A percentile compares a stretch with the other conserved stretches of the same genome.
These are phyloP conservation scores for Papilio glaucus DNA, from an alignment of 1,140 invertebrate species.

Conservation along the genomic window DNA sequence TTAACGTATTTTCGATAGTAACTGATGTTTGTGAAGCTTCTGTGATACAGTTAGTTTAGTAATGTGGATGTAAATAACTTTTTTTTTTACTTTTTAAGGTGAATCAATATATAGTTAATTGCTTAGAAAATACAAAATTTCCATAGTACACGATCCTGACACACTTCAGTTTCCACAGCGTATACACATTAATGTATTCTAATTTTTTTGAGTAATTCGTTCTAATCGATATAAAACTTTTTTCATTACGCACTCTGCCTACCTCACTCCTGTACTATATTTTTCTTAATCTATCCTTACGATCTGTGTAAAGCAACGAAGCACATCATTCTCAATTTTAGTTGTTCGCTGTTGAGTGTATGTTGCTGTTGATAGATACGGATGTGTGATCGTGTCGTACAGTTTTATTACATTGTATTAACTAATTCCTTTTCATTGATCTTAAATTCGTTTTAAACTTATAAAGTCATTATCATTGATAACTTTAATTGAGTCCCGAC, in stretches of 20 bases:
- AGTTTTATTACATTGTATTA: too few relatives aligned
- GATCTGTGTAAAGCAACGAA: too few relatives aligned
- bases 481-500: neutral
- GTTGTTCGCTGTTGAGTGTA: too few relatives aligned
- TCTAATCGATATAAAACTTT: neutral
- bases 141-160: too few relatives aligned
- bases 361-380: too few relatives aligned
- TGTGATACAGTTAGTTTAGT: slow-evolving; percentile 6
- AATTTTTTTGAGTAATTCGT: neutral
- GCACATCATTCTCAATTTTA: too few relatives aligned
- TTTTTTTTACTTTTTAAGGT: neutral
- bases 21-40: neutral
- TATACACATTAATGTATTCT: too few relatives aligned
- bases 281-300: too few relatives aligned
- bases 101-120: neutral
- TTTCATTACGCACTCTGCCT: neutral
- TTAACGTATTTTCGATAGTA: neutral
- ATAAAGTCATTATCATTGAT: neutral
- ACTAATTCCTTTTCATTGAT: too few relatives aligned
- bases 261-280: neutral
- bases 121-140: too few relatives aligned
- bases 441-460: neutral
- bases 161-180: too few relatives aligned
- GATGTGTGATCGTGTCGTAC: too few relatives aligned
- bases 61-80: neutral